Evolutionary conservation across 2,888 invertebrate genomes (phyloP).

Genomic region (Ischnus inquisitorius): DNA sequence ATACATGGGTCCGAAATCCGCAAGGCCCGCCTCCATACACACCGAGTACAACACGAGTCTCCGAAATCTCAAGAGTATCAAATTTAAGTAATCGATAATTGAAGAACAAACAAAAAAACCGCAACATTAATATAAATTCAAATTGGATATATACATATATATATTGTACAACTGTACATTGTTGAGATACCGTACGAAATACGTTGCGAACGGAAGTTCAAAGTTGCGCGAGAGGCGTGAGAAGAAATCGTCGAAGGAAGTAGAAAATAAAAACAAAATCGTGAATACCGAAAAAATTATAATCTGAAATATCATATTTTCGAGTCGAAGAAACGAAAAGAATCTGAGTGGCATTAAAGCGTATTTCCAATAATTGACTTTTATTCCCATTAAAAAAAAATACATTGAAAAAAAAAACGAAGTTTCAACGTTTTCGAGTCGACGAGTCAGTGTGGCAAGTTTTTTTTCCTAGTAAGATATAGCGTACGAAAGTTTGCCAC

Average conservation of each 20-base stretch:
- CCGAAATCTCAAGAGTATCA: conserved; percentile 79
- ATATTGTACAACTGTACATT: not conserved
- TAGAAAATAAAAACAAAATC: too few relatives aligned
- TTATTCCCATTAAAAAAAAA: too few relatives aligned
- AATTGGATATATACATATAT: conserved; percentile 20
- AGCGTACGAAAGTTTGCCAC: conserved; percentile 52
- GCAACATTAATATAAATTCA: conserved; percentile 24
- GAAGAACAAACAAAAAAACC: not conserved
- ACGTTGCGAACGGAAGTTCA: not conserved
- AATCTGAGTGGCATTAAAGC: too few relatives aligned
- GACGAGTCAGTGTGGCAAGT: conserved; percentile 10
- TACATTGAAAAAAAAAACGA: not conserved
- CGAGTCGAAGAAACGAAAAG: not conserved
- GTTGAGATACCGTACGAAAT: not conserved
- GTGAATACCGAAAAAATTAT: not conserved
- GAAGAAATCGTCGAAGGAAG: not conserved
- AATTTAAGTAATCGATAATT: conserved; percentile 77
- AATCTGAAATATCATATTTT: not conserved
- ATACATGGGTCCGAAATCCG: conserved; percentile 82
- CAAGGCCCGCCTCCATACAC: conserved; percentile 77
- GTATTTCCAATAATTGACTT: too few relatives aligned
- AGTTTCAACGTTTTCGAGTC: conserved; percentile 9
- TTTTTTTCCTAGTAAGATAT: conserved; percentile 14
- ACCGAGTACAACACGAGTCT: conserved; percentile 78
- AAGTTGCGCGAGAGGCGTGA: not conserved